Evolutionary conservation across 2,113 vertebrate genomes (phyloP).

Genomic region (Tursiops truncatus): DNA sequence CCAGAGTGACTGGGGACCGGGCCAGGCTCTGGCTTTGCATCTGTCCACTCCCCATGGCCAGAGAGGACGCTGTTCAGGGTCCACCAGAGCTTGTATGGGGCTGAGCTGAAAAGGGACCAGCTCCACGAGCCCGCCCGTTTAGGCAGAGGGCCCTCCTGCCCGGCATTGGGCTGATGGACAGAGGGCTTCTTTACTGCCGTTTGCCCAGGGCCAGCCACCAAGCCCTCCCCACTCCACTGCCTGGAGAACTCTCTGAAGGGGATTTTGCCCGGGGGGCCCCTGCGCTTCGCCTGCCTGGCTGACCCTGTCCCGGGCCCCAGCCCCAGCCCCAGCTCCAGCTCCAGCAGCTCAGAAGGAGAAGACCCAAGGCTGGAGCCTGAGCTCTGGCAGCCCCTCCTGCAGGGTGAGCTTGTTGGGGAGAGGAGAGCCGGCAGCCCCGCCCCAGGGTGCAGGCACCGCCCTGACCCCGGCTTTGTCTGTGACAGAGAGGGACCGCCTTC

Average conservation of each 20-base stretch:
- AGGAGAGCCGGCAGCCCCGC: neutral
- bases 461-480: neutral
- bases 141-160: neutral
- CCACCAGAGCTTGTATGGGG: neutral
- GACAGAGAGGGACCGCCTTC: constrained; percentile 42
- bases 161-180: neutral
- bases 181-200: neutral
- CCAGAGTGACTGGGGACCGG: neutral
- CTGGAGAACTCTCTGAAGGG: constrained; percentile 75
- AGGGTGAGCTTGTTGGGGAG: constrained; percentile 18
- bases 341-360: constrained; percentile 56
- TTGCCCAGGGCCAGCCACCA: neutral
- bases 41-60: neutral
- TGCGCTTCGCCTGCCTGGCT: constrained; percentile 61
- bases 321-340: neutral
- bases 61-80: neutral
- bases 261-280: constrained; percentile 54
- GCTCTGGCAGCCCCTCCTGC: constrained; percentile 19
- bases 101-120: neutral
- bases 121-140: neutral
- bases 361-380: neutral
- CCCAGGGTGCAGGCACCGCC: accelerated
- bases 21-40: neutral
- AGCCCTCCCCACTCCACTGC: constrained; percentile 71
- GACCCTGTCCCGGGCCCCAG: neutral